Base-by-base conservation (phyloP, 2,888 invertebrate genomes). In the Nematopogon swammerdamellus region DNA sequence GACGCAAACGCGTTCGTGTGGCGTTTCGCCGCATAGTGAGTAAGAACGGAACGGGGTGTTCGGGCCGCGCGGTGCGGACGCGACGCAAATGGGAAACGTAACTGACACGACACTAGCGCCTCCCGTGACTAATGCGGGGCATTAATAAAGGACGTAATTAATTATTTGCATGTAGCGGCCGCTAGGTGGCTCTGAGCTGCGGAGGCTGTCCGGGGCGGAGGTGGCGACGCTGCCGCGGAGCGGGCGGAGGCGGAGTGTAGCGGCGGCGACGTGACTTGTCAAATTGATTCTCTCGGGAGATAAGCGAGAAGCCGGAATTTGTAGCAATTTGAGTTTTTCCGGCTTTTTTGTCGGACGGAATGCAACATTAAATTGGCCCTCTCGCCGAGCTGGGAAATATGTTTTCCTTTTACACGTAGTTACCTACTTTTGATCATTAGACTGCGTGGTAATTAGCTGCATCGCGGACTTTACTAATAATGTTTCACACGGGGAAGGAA, bases 101-200 rank as follows among this genome's bases (percentile, higher is more conserved):
- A 36, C 36, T 36, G 36, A 36, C 36, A 36, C 36, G 36, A 36
- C 36, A 36, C 36, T 36, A 36, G 63, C 62, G 62, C 64, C 30
- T 60, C 63, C 63, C 56, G 65, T 77, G 71, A 80, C 74, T 74
- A 79, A 80, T 80, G 76, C 63, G 66, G 55, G 59, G 61, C 76
- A 80, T 80, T 80, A 72, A 80, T 79, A 79, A 72, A 71, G 70
- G 68, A 59, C 58, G 71, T 79, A 77, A 80, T 80, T 80, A 80
- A 80, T 80, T 74, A 76, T 77, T 75, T 67, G 75, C 76, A 75
- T 77, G 76, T 75, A 36, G 36, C 36, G 36, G 36, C 36, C 36
- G 36, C 36, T 36, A 36, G 36, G 36, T 14, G 36, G n/a, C n/a
- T n/a, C n/a, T n/a, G n/a, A n/a, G n/a, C n/a, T n/a, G n/a, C n/a